Percentiles rank a stretch among this genome's conserved stretches.
Conservation (phyloP, 2,888 invertebrate genomes). For the Machimus atricapillus region DNA sequence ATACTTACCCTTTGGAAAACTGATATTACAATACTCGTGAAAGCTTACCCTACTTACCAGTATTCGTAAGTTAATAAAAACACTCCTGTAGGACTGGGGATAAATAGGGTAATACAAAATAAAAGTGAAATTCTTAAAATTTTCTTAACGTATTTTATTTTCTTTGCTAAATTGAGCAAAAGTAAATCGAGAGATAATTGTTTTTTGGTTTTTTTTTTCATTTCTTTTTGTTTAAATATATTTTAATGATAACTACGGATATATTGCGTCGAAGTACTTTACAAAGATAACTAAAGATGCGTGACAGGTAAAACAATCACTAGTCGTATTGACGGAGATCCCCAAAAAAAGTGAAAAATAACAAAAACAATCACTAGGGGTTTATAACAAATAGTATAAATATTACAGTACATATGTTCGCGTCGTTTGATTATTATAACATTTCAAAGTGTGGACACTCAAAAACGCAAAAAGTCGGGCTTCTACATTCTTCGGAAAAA, state of each 20-base stretch:
- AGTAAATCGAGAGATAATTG: constrained; percentile 52
- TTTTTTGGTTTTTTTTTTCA: constrained; percentile 39
- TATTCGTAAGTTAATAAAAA: too few relatives aligned
- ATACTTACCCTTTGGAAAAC: too few relatives aligned
- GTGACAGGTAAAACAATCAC: background rate
- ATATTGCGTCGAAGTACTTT: constrained; percentile 47
- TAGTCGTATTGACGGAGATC: background rate
- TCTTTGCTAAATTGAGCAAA: constrained; percentile 62
- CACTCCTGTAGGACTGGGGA: background rate
- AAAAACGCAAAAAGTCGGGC: background rate
- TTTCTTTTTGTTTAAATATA: constrained; percentile 43
- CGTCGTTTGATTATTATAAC: background rate
- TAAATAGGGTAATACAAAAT: background rate
- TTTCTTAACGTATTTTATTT: constrained; percentile 60
- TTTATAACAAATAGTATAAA: background rate
- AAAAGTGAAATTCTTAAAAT: constrained; percentile 45
- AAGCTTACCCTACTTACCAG: too few relatives aligned
- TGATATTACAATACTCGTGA: too few relatives aligned
- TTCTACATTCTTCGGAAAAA: background rate
- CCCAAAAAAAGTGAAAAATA: background rate
- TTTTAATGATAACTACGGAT: constrained; percentile 48
- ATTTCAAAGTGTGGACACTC: background rate
- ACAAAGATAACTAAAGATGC: background rate
- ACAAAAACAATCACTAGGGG: background rate
- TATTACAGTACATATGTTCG: background rate